phyloP scores from a whole-genome alignment of 2,888 invertebrate genomes.

The Eupeodes latifasciatus region DNA sequence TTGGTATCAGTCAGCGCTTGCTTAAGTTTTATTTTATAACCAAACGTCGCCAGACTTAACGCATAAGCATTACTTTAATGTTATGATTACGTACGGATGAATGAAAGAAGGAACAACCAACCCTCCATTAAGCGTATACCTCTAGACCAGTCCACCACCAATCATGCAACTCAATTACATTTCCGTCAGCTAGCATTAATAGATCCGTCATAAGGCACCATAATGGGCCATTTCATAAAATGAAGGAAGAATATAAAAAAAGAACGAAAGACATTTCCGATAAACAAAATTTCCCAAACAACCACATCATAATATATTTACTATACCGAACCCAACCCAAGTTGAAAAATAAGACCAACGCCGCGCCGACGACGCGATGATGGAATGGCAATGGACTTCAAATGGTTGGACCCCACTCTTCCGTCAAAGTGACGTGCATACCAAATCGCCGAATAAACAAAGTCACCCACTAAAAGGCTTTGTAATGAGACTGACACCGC shows the following conservation, averaged over 20 bases:
- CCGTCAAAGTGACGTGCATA: conserved; percentile 58
- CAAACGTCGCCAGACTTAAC: conserved; percentile 64
- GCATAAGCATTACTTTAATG: conserved; percentile 49
- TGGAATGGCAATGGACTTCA: background rate
- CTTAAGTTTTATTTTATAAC: conserved; percentile 50
- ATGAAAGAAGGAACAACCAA: conserved; percentile 25
- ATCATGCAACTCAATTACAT: conserved; percentile 66
- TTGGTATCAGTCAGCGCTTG: conserved; percentile 41
- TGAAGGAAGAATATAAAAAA: background rate
- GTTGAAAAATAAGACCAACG: background rate
- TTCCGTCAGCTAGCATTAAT: conserved; percentile 62
- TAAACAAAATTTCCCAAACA: conserved; percentile 53
- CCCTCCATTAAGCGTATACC: conserved; percentile 25
- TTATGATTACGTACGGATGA: conserved; percentile 14
- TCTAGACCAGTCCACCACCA: conserved; percentile 24
- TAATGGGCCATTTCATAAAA: conserved; percentile 48
- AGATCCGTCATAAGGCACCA: conserved; percentile 66
- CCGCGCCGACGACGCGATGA: background rate
- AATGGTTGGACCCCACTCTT: background rate
- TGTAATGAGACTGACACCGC: conserved; percentile 41
- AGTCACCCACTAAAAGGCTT: conserved; percentile 45
- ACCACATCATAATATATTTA: conserved; percentile 54
- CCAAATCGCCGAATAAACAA: conserved; percentile 60
- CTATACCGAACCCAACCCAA: background rate
- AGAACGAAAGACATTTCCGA: conserved; percentile 47